Percentiles rank a stretch among this genome's conserved stretches.
Conservation (phyloP, 2,113 vertebrate genomes). For the Varanus komodoensis region DNA sequence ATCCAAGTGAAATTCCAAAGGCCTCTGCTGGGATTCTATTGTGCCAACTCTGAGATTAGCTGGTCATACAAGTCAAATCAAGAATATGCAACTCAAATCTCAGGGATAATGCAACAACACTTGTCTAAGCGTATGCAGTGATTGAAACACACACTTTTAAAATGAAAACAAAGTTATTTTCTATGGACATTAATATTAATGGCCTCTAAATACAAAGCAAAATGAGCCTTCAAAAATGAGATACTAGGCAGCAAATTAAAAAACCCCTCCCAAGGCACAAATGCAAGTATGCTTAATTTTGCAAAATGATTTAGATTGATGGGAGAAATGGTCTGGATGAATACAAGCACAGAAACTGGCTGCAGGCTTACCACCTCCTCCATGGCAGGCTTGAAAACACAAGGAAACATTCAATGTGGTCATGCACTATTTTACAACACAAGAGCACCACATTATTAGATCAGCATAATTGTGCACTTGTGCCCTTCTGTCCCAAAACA, state of each 20-base stretch:
- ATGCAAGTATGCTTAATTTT: slow-evolving; percentile 13
- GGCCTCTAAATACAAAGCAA: slow-evolving; percentile 42
- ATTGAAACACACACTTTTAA: slow-evolving; percentile 55
- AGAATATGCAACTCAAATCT: slow-evolving; percentile 48
- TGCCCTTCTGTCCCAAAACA: background rate
- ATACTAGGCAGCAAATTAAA: background rate
- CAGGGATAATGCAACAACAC: slow-evolving; percentile 61
- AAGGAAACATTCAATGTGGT: slow-evolving; percentile 87
- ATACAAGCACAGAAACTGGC: slow-evolving; percentile 72
- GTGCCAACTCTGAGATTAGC: slow-evolving; percentile 6
- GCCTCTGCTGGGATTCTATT: slow-evolving; percentile 20
- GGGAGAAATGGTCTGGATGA: slow-evolving; percentile 69
- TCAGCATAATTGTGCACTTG: background rate
- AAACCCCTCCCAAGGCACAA: background rate
- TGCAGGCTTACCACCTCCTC: slow-evolving; percentile 95
- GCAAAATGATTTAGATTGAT: slow-evolving; percentile 63
- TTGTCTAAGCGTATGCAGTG: slow-evolving; percentile 52
- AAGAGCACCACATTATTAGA: slow-evolving; percentile 58
- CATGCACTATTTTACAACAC: slow-evolving; percentile 49
- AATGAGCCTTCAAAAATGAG: slow-evolving; percentile 53
- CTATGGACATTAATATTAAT: slow-evolving; percentile 35
- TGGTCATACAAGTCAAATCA: slow-evolving; percentile 34
- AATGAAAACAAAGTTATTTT: slow-evolving; percentile 21
- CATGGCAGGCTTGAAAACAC: slow-evolving; percentile 93
- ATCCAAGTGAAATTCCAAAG: background rate